Conservation (phyloP, 2,797 vertebrate species). For the Rhabdophis nuchalis region DNA sequence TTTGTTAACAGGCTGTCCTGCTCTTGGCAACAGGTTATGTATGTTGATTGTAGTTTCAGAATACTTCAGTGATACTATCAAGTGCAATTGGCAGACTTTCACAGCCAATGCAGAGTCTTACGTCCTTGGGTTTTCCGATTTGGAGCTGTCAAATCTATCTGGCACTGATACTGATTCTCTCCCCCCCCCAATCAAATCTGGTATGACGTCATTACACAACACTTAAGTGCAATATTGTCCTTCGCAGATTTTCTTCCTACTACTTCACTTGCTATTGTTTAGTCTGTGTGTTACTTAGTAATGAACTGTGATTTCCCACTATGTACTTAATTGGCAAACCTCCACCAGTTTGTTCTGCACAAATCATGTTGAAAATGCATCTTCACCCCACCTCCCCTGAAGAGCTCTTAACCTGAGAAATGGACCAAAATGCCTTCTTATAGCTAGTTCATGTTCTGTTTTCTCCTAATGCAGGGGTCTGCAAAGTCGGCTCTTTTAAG, state of each 20-base stretch:
- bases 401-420: not conserved
- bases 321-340: not conserved
- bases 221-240: not conserved
- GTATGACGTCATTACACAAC: not conserved
- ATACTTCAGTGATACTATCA: not conserved
- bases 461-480: slow-evolving; percentile 10
- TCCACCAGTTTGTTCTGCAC: slow-evolving; percentile 5
- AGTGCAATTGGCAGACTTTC: not conserved
- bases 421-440: not conserved
- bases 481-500: too few species aligned
- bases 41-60: not conserved
- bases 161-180: not conserved
- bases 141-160: not conserved
- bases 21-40: too few species aligned
- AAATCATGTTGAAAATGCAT: not conserved
- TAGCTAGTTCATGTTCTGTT: not conserved
- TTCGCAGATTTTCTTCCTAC: not conserved
- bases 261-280: not conserved
- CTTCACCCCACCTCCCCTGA: too few species aligned
- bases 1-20: not conserved
- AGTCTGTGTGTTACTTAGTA: not conserved
- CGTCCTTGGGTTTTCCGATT: not conserved
- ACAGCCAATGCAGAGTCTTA: not conserved
- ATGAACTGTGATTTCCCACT: not conserved
- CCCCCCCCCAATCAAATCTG: fast-evolving